Evolutionary conservation across 2,113 vertebrate species (phyloP), one percentile per base, ranked within the genome.

Genomic region (Scomber scombrus): DNA sequence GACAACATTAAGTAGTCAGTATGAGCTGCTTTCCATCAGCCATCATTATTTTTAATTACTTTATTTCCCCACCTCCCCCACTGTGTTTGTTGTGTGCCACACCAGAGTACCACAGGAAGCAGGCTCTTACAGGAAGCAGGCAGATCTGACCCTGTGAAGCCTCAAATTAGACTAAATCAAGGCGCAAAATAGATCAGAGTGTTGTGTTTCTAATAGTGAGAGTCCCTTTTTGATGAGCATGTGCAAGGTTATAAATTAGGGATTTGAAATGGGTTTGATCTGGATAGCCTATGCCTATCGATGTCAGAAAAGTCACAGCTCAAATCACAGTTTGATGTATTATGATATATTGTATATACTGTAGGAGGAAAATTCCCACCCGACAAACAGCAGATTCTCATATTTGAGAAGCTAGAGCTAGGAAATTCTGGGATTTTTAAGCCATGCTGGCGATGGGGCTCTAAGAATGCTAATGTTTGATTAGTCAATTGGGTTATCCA

Each of bases 41-140:
- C 65, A 47, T 88, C 80, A 83, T 88, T 91, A 89, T 84, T 86
- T 91, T 79, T 76, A 84, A 88, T 88, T 68, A 85, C 69, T 78
- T 80, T 50, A 62, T 68, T 72, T 79, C 68, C 29, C 18, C 9
- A 2, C 64, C 74, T 58, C 52, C 51, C 74, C 80, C 45, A 63
- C 84, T 81, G 80, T 60, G 78, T 56, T 55, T 79, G 79, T 86
- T 78, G 47, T 86, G 61, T 21, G 49, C 46, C 63, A 52, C 21
- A 21, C 62, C 31, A 54, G 61, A 72, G 70, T 63, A 57, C 40
- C 65, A 54, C 75, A 80, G 77, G n/a, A 77, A 62, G 64, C 64
- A 58, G 60, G 34, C 55, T 75, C 65, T 50, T 26, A 64, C 81
- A 89, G 85, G 82, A 87, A 83, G 77, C 80, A 51, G 67, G 11